phyloP scores from a whole-genome alignment of 30 jellyfish, hydroid and myxozoan genomes.

The Pseudorhiza aurosa region DNA sequence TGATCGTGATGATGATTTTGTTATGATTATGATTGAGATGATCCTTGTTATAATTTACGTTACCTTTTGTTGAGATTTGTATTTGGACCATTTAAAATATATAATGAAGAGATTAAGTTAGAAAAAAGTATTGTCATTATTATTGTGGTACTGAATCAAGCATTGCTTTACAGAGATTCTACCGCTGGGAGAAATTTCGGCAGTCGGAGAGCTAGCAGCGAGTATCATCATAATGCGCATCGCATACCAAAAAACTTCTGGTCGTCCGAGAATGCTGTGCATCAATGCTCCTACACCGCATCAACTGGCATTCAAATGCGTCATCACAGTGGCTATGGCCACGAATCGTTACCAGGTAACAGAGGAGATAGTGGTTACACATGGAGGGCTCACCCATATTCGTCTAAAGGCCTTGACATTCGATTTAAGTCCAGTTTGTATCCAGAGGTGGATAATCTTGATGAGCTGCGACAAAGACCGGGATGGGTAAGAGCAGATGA shows the following conservation, averaged over 20 bases:
- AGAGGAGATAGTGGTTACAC: conserved; percentile 17
- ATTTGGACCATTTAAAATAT: too few species aligned
- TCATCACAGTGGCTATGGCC: conserved; percentile 15
- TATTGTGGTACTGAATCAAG: not conserved
- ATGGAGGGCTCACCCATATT: conserved; percentile 21
- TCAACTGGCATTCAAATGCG: conserved; percentile 2
- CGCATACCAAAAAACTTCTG: conserved; percentile 49
- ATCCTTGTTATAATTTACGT: too few species aligned
- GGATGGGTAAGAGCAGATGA: conserved; percentile 4
- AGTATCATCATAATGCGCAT: not conserved
- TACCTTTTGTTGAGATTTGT: too few species aligned
- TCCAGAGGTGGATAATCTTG: conserved; percentile 18
- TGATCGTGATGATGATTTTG: too few species aligned
- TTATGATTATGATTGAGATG: too few species aligned
- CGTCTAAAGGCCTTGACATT: conserved; percentile 10
- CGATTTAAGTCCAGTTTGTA: conserved; percentile 4
- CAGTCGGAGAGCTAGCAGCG: not conserved
- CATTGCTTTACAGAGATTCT: conserved; percentile 15
- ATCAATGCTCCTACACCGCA: not conserved
- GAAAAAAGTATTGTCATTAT: too few species aligned
- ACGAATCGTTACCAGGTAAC: conserved; percentile 2
- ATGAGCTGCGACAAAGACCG: conserved; percentile 7
- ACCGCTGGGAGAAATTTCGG: conserved; percentile 10
- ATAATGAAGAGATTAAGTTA: too few species aligned
- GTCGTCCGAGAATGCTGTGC: conserved; percentile 23